Base-by-base conservation (phyloP, 1,140 invertebrate species). In the Holotrichia oblita region DNA sequence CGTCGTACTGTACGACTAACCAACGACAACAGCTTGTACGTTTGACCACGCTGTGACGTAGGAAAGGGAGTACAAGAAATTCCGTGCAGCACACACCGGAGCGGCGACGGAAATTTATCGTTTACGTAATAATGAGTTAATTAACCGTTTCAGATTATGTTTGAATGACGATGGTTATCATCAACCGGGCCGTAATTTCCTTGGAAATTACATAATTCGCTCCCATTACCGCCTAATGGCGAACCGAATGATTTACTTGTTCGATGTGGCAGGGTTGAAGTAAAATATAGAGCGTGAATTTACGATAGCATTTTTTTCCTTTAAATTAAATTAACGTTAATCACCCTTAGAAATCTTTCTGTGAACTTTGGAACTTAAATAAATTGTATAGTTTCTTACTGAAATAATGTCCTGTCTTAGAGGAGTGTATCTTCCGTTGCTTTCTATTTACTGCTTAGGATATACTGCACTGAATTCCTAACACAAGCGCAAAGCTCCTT, bases 161-260 rank as follows among this genome's bases (percentile, higher is more conserved):
- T 69, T 69, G 61, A 69, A 34, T 34, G 61, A 34, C 61, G 61
- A 69, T 69, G 61, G 61, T 24, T 69, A 69, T 69, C 61, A 69
- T 69, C 61, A 12, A 34, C 20, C 61, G 14, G 48, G 48, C 14
- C 48, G 48, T 55, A 55, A 55, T 55, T 55, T 55, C 48, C n/a
- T 34, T 69, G 27, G 20, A 69, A 69, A 69, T 69, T 69, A 69
- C 20, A 69, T 69, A 69, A 69, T 69, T 69, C 10, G 61, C 61
- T 34, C 8, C n/a, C 12, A 69, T 69, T 69, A 24, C 61, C 61
- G 2, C 2, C 61, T 22, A 24, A 69, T 69, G 12, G 61, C 14
- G 59, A 20, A 20, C 59, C 42, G 14, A n/a, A 55, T 55, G 48
- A 14, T 55, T 55, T 55, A 55, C 4, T 55, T 55, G 27, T 34